Base-by-base conservation (phyloP, 2,888 invertebrate species). In the Parapristionchus giblindavisi region DNA sequence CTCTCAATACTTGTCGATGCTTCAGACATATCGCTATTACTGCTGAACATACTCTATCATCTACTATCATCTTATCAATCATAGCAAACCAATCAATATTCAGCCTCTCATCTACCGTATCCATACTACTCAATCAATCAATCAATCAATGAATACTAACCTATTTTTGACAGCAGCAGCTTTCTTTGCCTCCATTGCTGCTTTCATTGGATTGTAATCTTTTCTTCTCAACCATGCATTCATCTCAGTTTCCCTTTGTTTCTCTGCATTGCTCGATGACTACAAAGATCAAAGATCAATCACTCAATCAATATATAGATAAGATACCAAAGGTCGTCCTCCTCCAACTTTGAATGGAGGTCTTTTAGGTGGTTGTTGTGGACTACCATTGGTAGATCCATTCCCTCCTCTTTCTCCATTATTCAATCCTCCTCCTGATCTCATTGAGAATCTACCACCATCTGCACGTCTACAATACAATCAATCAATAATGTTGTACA, bases 141-240 rank as follows among this genome's bases (percentile, higher is more conserved):
- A 14, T 14, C 17, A 43, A n/a, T n/a, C n/a, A n/a, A n/a, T n/a
- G n/a, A n/a, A n/a, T n/a, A n/a, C 29, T 27, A 36, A 81, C 83
- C 83, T 83, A n/a, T 60, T 66, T 75, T 82, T 83, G 54, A 80
- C 76, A 52, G 84, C 80, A 72, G 80, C 79, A 48, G 80, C 78
- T 75, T 85, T 85, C 72, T 78, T 80, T 8, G 81, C 85, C 48
- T 85, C 85, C 29, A 94, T 94, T 0, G 95, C 96, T 0, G 96
- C 94, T 89, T 93, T 94, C 92, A 94, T 93, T 38, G 96, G 96
- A 90, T 97, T 95, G 89, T 97, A 97, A 83, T 94, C 94, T 85
- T 96, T 96, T 79, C 97, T 91, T 77, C 96, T 91, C 88, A 95
- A 94, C 96, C 96, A 97, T 90, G 96, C 96, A 89, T 94, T 94